Conservation (phyloP, 2,113 vertebrate genomes). For the Cygnus buccinator region DNA sequence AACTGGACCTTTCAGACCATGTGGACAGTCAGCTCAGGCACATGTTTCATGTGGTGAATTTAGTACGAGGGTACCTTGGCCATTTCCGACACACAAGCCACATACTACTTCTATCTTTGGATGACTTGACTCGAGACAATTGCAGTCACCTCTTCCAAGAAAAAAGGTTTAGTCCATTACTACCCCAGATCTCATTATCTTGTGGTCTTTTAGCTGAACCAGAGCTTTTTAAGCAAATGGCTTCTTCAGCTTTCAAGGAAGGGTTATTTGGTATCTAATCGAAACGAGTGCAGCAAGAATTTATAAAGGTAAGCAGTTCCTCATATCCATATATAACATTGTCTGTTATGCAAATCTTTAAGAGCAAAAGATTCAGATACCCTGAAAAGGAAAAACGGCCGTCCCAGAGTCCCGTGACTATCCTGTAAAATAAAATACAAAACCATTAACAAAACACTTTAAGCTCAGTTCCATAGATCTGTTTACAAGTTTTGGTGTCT, state of each 20-base stretch:
- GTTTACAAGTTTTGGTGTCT: background rate
- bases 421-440: conserved; percentile 75
- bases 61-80: background rate
- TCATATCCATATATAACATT: background rate
- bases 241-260: background rate
- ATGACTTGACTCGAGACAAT: background rate
- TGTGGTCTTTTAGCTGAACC: background rate
- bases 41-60: background rate
- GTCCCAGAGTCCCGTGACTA: conserved; percentile 50
- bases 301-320: background rate
- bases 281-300: background rate
- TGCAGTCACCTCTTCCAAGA: background rate
- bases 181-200: background rate
- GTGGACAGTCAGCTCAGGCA: background rate
- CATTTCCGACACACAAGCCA: background rate
- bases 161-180: background rate
- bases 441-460: background rate
- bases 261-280: background rate
- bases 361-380: conserved; percentile 56
- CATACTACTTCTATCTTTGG: background rate
- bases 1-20: background rate
- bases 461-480: background rate
- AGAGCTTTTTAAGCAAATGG: background rate
- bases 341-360: background rate
- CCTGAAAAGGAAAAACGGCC: conserved; percentile 80